Evolutionary conservation across 64 coral and sea anemone species (phyloP).

Genomic region (Porites australiensis): DNA sequence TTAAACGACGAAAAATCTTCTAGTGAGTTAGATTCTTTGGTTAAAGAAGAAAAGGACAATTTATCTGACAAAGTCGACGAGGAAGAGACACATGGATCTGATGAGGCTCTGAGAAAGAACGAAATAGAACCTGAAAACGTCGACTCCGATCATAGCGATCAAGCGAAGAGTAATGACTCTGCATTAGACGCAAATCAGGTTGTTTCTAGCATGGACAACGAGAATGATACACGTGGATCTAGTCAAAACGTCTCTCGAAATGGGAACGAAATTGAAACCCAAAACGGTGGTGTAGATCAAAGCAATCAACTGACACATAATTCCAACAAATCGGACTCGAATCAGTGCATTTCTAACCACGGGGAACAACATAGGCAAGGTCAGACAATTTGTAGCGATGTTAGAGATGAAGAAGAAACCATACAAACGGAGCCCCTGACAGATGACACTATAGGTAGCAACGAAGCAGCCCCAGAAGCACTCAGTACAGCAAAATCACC

Average conservation of each 20-base stretch:
- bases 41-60: not conserved
- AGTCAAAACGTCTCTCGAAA: no score
- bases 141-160: not conserved
- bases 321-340: not conserved
- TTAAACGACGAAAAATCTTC: not conserved
- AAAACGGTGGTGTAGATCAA: not conserved
- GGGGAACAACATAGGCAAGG: not conserved
- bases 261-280: not conserved
- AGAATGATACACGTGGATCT: no score
- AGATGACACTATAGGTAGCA: not conserved
- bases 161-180: not conserved
- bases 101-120: not conserved
- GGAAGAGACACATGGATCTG: not conserved
- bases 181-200: not conserved
- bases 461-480: not conserved
- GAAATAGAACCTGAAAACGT: not conserved
- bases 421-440: no score
- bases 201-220: no score
- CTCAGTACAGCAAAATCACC: not conserved
- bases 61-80: not conserved
- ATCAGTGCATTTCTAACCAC: not conserved
- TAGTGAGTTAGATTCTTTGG: not conserved
- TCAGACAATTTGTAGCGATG: not conserved
- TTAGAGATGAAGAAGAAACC: not conserved
- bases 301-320: not conserved